A percentile compares a stretch with the other conserved stretches of the same genome.
Evolutionary conservation across 2,113 vertebrate species (phyloP).

Genomic region (Hippopotamus amphibius): DNA sequence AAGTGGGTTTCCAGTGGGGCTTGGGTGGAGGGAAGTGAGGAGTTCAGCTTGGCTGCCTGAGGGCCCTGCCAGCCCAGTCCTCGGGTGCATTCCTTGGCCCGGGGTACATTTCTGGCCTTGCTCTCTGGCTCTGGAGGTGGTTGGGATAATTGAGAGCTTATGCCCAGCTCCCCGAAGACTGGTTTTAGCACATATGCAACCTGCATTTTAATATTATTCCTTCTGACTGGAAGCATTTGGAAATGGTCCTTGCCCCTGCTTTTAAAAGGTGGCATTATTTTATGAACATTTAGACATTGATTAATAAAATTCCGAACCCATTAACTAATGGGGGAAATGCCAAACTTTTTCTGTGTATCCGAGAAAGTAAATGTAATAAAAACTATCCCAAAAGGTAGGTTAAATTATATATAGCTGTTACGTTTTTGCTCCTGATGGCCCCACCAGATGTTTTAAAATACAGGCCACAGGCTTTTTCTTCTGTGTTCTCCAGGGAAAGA

Average conservation of each 20-base stretch:
- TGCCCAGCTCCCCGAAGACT: slow-evolving; percentile 79
- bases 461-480: slow-evolving; percentile 70
- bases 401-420: slow-evolving; percentile 85
- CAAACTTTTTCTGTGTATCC: slow-evolving; percentile 81
- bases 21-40: neutral
- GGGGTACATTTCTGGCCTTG: slow-evolving; percentile 80
- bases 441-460: slow-evolving; percentile 87
- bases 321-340: slow-evolving; percentile 87
- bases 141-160: slow-evolving; percentile 87
- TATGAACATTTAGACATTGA: slow-evolving; percentile 86
- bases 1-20: neutral
- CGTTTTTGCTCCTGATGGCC: slow-evolving; percentile 81
- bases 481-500: slow-evolving; percentile 74
- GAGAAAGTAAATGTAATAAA: slow-evolving; percentile 87
- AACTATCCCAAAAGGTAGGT: slow-evolving; percentile 86
- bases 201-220: slow-evolving; percentile 86
- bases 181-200: slow-evolving; percentile 84
- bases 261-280: slow-evolving; percentile 89
- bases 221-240: slow-evolving; percentile 88
- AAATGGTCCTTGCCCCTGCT: slow-evolving; percentile 84
- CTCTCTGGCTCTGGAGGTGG: slow-evolving; percentile 82
- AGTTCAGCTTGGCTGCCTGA: neutral
- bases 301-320: slow-evolving; percentile 89
- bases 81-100: slow-evolving; percentile 58
- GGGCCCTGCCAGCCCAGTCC: neutral